Conservation (phyloP, 2,113 vertebrate genomes). For the Indicator maculatus region DNA sequence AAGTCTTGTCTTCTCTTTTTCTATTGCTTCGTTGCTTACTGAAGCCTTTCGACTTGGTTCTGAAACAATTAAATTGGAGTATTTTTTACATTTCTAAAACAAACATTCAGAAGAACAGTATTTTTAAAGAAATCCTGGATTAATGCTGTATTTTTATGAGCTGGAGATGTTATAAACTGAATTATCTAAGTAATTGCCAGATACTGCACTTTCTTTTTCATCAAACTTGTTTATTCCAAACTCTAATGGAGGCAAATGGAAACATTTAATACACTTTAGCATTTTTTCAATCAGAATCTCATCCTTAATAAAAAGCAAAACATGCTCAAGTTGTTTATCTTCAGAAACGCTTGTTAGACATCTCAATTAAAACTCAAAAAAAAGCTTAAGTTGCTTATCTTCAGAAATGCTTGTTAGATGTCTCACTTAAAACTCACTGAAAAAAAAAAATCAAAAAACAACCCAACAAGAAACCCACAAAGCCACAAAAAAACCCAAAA, state of each 20-base stretch:
- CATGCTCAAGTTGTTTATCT: background rate
- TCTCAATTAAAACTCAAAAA: background rate
- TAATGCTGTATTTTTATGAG: background rate
- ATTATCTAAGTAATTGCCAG: background rate
- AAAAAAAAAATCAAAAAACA: no score
- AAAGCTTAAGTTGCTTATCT: background rate
- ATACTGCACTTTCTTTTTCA: background rate
- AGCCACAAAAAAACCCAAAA: background rate
- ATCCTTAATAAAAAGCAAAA: background rate
- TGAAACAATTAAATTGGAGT: conserved; percentile 57
- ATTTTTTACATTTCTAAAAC: conserved; percentile 20
- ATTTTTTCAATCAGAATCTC: background rate
- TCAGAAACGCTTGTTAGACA: background rate
- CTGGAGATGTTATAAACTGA: background rate
- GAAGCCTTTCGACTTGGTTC: conserved; percentile 80
- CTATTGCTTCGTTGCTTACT: conserved; percentile 73
- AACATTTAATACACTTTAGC: background rate
- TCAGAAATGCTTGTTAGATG: background rate
- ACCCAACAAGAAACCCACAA: no score
- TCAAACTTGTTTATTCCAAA: background rate
- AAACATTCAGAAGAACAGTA: background rate
- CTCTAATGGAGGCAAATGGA: background rate
- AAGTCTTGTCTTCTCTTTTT: conserved; percentile 86
- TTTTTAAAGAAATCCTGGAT: background rate
- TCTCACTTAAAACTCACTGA: no score